Evolutionary conservation across 2,797 vertebrate genomes (phyloP).

Genomic region (Lepilemur ruficaudatus): DNA sequence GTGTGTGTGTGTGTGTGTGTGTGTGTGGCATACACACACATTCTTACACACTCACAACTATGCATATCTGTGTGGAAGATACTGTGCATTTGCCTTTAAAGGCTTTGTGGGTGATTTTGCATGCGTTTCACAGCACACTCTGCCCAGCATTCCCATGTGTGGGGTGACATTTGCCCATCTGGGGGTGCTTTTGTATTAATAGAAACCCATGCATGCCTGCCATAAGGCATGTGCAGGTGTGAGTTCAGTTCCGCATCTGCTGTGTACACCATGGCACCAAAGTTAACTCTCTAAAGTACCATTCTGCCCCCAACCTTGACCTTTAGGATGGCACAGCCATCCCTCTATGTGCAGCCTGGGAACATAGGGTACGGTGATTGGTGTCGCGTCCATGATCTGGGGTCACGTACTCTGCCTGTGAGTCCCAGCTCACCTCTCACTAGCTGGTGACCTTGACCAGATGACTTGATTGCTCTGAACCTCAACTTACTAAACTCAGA

Average conservation of each 20-base stretch:
- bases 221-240: neutral
- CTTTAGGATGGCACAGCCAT: neutral
- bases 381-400: neutral
- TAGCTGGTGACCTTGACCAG: neutral
- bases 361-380: neutral
- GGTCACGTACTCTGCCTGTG: too few species aligned
- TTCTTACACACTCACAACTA: neutral
- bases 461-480: neutral
- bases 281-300: neutral
- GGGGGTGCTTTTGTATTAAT: neutral
- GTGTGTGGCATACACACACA: fast-evolving
- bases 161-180: neutral
- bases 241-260: neutral
- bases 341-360: fast-evolving
- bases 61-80: neutral
- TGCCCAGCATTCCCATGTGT: neutral
- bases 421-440: neutral
- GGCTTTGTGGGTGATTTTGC: neutral
- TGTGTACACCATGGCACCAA: neutral
- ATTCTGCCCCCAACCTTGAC: too few species aligned
- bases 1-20: too few species aligned
- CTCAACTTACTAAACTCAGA: neutral
- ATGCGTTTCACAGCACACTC: neutral
- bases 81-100: neutral
- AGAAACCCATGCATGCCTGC: fast-evolving